phyloP scores from a whole-genome alignment of 2,797 vertebrate species.

The Syngnathus acus region DNA sequence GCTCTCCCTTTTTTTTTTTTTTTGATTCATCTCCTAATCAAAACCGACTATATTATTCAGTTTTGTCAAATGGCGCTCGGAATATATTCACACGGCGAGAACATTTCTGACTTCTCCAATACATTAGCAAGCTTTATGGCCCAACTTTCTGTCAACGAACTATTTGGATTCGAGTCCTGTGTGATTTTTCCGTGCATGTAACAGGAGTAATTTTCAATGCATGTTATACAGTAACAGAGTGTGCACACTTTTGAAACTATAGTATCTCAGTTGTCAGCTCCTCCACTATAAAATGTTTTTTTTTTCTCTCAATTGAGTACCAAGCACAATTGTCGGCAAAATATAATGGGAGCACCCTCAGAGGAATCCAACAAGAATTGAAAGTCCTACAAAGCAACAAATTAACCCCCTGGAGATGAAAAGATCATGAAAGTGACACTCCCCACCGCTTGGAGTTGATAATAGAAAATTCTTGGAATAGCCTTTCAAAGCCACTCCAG shows the following conservation, averaged over 20 bases:
- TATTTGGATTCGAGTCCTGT: too few species aligned
- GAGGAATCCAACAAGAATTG: neutral
- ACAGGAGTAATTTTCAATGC: too few species aligned
- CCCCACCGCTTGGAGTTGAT: neutral
- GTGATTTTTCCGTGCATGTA: too few species aligned
- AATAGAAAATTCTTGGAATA: neutral
- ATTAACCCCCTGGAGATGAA: conserved; percentile 1
- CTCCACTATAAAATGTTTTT: too few species aligned
- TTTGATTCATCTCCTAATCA: conserved; percentile 15
- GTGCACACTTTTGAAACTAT: too few species aligned
- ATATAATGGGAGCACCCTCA: neutral
- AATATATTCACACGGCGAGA: conserved; percentile 18
- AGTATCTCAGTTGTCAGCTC: too few species aligned
- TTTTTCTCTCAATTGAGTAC: neutral
- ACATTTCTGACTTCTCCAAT: conserved; percentile 16
- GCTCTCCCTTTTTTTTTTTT: conserved; percentile 1
- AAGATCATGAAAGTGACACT: conserved; percentile 2
- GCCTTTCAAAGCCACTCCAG: neutral
- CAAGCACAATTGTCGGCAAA: neutral
- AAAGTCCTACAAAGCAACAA: neutral
- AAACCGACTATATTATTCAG: conserved; percentile 35
- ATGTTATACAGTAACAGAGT: too few species aligned
- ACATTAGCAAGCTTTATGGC: too few species aligned
- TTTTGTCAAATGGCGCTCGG: conserved; percentile 31
- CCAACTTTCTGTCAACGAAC: too few species aligned